Evolutionary conservation across 2,888 invertebrate genomes (phyloP), one percentile per base, ranked within the genome.

Genomic region (Plebejus melissa): DNA sequence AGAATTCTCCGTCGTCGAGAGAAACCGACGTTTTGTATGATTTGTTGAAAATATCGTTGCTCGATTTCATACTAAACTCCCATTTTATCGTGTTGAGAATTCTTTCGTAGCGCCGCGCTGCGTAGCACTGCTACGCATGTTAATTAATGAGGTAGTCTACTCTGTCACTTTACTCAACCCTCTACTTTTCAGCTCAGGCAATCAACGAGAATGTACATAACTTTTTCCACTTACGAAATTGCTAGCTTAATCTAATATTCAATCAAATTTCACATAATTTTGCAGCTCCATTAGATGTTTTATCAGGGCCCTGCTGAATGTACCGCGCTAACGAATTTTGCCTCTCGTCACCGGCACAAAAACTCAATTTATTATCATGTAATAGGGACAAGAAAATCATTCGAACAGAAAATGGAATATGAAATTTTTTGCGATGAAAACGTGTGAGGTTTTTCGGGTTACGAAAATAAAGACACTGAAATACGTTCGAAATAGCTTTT

Each of bases 321-420:
- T 72, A 72, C 71, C 60, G 71, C 71, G 76, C 75, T 77, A 77
- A 79, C 79, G 70, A 76, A 77, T 74, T 78, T 77, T 75, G 74
- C 78, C 65, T 75, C 75, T 74, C 76, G 75, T 75, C 77, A 76
- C 74, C 75, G 70, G 60, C 69, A 75, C 74, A 76, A 58, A 74
- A 74, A 78, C 78, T 76, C 78, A 79, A 77, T 79, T 79, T 79
- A 75, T 79, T 79, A 76, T 74, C 69, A 77, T 60, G 77, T 77
- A 76, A 77, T 76, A 74, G 76, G 75, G 72, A 72, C 72, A 58
- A 74, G 74, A 60, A 74, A 60, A 74, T 54, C 72, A 72, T 72
- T 72, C 28, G 50, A 72, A 72, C 54, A 72, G 72, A 72, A 72
- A 72, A 72, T 72, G 28, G 72, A 72, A 72, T 72, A 72, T 72